These are phyloP conservation scores for Phyllotis vaccarum DNA, from an alignment of 2,797 vertebrate species.

Conservation along the genomic window DNA sequence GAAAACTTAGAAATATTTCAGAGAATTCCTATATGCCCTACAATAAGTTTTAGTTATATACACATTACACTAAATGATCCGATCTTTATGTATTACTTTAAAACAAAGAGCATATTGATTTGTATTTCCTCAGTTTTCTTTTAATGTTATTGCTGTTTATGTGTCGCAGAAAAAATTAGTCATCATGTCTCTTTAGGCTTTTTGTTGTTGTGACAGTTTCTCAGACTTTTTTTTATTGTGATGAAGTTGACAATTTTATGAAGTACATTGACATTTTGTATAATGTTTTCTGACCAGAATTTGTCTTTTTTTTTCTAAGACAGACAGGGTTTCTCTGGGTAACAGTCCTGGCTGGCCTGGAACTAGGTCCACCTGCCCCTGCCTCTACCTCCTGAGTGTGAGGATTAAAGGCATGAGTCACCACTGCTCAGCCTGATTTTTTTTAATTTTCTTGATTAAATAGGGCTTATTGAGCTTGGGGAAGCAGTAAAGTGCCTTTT, in stretches of 20 bases:
- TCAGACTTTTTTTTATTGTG: constrained; percentile 46
- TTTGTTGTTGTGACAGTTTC: constrained; percentile 42
- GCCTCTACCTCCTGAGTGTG: not conserved
- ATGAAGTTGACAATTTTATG: not conserved
- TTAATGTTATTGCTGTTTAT: constrained; percentile 22
- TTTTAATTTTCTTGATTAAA: constrained; percentile 26
- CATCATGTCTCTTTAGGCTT: not conserved
- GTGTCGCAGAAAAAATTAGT: not conserved
- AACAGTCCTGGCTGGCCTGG: not conserved
- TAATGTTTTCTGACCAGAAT: not conserved
- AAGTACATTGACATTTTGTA: constrained; percentile 32
- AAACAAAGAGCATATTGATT: constrained; percentile 18
- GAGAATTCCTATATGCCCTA: constrained; percentile 7
- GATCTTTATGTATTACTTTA: not conserved
- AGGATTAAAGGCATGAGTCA: not conserved
- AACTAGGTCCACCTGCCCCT: not conserved
- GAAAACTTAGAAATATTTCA: not conserved
- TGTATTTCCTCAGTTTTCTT: constrained; percentile 39
- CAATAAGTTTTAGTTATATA: not conserved
- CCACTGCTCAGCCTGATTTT: not conserved
- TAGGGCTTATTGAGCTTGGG: constrained; percentile 1
- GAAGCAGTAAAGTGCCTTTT: constrained; percentile 11
- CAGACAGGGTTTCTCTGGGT: not conserved
- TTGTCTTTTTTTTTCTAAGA: not conserved
- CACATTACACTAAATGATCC: not conserved